Conservation (phyloP, 2,797 vertebrate species). For the Pitangus sulphuratus region DNA sequence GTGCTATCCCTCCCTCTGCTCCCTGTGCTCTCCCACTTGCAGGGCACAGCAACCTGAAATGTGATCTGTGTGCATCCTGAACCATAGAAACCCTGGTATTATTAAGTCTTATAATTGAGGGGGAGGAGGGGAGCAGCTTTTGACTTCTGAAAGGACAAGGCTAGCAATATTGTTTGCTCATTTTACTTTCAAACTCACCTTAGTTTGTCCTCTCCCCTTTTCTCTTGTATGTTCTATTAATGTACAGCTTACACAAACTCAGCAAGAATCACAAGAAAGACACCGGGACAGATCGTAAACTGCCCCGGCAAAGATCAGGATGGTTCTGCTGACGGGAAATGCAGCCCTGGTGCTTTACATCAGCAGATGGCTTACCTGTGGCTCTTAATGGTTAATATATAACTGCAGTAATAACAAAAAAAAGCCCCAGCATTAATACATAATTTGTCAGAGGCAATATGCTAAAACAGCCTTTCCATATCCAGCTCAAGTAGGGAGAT, state of each 20-base stretch:
- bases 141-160: conserved; percentile 57
- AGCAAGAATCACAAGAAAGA: conserved; percentile 51
- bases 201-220: conserved; percentile 53
- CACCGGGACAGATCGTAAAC: background rate
- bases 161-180: conserved; percentile 45
- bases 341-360: background rate
- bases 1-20: background rate
- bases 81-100: conserved; percentile 27
- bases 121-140: conserved; percentile 31
- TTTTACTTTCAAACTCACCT: conserved; percentile 64
- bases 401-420: conserved; percentile 36
- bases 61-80: conserved; percentile 15
- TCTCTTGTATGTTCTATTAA: conserved; percentile 43
- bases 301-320: background rate
- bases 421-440: conserved; percentile 10
- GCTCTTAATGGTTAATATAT: conserved; percentile 53
- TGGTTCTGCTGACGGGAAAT: background rate
- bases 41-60: conserved; percentile 54
- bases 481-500: conserved; percentile 34
- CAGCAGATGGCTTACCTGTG: conserved; percentile 47
- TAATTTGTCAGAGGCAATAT: conserved; percentile 40
- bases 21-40: background rate
- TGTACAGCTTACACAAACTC: conserved; percentile 37
- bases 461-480: conserved; percentile 36
- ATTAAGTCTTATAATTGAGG: conserved; percentile 12